Conservation (phyloP, 2,797 vertebrate genomes). For the Distichodus sexfasciatus region DNA sequence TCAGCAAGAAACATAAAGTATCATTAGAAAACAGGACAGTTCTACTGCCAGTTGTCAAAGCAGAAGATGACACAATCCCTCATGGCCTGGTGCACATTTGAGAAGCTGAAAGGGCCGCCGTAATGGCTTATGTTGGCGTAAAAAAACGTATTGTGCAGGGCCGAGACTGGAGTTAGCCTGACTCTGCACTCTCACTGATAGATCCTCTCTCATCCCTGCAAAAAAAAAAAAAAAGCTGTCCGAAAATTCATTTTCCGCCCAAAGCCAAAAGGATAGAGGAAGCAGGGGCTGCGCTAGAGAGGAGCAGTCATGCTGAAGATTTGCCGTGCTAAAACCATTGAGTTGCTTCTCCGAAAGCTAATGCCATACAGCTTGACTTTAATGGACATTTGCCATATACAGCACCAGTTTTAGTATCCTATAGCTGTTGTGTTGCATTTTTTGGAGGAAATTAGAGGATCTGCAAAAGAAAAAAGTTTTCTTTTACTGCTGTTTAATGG, state of each 20-base stretch:
- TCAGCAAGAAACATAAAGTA: constrained; percentile 25
- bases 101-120: constrained; percentile 57
- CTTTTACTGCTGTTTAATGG: background rate
- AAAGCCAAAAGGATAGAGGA: constrained; percentile 32
- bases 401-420: constrained; percentile 3
- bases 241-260: constrained; percentile 50
- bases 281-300: constrained; percentile 7
- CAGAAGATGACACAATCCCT: constrained; percentile 49
- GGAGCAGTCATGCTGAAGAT: constrained; percentile 36
- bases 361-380: constrained; percentile 22
- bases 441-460: background rate
- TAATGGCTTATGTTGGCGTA: constrained; percentile 68
- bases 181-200: constrained; percentile 65
- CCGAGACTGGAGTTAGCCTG: constrained; percentile 66
- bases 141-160: constrained; percentile 64
- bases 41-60: constrained; percentile 53
- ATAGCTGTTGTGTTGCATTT: constrained; percentile 2
- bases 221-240: constrained; percentile 38
- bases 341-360: constrained; percentile 22
- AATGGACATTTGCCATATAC: background rate
- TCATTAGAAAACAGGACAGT: constrained; percentile 44
- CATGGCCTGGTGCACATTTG: constrained; percentile 61
- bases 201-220: constrained; percentile 53
- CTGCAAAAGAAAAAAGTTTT: background rate
- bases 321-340: constrained; percentile 39